Percentiles rank a stretch among this genome's conserved stretches.
Conservation (phyloP, 2,888 invertebrate genomes). For the Pterobdella sp. region DNA sequence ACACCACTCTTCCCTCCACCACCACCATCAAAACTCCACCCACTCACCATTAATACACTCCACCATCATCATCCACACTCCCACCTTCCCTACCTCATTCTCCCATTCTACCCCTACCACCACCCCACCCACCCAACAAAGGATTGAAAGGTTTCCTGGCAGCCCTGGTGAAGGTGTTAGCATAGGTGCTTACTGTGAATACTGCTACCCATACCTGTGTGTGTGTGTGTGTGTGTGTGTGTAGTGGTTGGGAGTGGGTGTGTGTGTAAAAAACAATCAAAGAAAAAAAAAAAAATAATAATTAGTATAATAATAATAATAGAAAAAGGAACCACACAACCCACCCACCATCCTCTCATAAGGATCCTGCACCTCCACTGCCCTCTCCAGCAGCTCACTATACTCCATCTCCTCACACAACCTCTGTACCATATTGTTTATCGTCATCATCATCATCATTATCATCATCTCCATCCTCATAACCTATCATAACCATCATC, state of each 20-base stretch:
- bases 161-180: constrained; percentile 64
- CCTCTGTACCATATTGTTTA: constrained; percentile 20
- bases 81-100: too few relatives aligned
- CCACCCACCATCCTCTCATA: constrained; percentile 63
- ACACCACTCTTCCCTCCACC: too few relatives aligned
- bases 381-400: constrained; percentile 69
- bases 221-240: background rate
- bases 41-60: too few relatives aligned
- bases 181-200: constrained; percentile 73
- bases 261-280: background rate
- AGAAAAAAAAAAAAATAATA: background rate
- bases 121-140: too few relatives aligned
- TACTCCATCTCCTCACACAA: constrained; percentile 66
- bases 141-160: constrained; percentile 80
- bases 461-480: background rate
- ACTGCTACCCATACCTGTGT: constrained; percentile 61
- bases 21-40: too few relatives aligned
- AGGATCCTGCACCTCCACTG: constrained; percentile 61
- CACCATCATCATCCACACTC: too few relatives aligned
- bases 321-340: background rate
- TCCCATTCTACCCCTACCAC: too few relatives aligned
- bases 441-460: background rate
- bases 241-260: background rate
- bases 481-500: too few relatives aligned
- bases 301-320: background rate